These are phyloP conservation scores for Poecile atricapillus DNA, from an alignment of 2,113 vertebrate genomes.

Conservation along the genomic window DNA sequence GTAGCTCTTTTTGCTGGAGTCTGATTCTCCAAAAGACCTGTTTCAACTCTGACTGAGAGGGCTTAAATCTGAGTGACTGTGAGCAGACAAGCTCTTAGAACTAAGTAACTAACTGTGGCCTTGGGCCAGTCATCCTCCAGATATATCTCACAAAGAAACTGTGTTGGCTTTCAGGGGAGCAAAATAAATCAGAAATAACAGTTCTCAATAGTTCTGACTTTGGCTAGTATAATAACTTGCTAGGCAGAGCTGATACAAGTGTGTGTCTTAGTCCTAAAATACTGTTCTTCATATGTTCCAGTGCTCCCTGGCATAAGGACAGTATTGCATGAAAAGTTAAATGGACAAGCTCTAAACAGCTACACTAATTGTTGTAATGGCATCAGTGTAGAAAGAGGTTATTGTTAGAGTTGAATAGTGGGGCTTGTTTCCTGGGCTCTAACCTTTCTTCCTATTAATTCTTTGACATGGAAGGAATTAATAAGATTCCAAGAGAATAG, in stretches of 20 bases:
- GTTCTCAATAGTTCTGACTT: neutral
- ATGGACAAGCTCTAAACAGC: neutral
- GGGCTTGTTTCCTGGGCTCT: slow-evolving; percentile 29
- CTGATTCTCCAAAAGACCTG: neutral
- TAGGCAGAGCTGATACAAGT: neutral
- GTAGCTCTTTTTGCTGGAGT: neutral
- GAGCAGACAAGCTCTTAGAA: neutral
- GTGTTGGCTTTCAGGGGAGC: neutral
- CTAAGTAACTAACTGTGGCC: neutral
- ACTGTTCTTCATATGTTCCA: neutral
- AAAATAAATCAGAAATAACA: neutral
- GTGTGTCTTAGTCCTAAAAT: neutral
- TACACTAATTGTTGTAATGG: neutral
- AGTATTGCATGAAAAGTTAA: slow-evolving; percentile 14
- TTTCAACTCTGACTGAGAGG: neutral
- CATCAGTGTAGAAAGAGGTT: slow-evolving; percentile 3
- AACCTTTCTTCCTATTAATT: slow-evolving; percentile 34
- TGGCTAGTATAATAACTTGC: neutral
- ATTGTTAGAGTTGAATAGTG: slow-evolving; percentile 17
- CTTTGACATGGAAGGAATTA: slow-evolving; percentile 36
- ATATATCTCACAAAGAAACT: neutral
- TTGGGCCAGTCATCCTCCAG: neutral
- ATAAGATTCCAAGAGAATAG: slow-evolving; percentile 19
- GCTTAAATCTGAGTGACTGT: neutral
- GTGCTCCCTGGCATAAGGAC: slow-evolving; percentile 6